These are phyloP conservation scores for Rhynchopsitta pachyrhyncha DNA, from an alignment of 2,113 vertebrate genomes.

Conservation along the genomic window DNA sequence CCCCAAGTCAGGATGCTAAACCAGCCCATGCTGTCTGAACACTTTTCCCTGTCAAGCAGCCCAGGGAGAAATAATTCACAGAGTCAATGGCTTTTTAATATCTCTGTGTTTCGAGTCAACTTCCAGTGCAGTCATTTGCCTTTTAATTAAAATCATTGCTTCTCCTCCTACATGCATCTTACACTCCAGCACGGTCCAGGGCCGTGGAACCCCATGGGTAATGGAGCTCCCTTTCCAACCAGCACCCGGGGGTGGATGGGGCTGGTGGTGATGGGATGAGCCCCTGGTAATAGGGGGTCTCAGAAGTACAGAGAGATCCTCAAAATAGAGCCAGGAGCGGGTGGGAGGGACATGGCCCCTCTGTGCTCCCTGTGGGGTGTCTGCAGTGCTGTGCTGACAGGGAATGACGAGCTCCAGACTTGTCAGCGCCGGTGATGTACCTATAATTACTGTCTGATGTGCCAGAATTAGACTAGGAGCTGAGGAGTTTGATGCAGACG, in stretches of 20 bases:
- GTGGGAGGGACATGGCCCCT: not conserved
- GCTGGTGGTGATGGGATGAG: accelerated
- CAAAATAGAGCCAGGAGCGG: not conserved
- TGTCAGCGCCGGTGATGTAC: conserved; percentile 65
- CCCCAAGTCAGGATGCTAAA: not conserved
- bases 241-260: accelerated
- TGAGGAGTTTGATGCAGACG: conserved; percentile 35
- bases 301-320: accelerated
- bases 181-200: accelerated
- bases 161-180: not conserved
- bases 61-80: conserved; percentile 26
- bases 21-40: not conserved
- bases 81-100: conserved; percentile 73
- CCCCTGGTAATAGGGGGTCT: accelerated
- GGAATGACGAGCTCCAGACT: conserved; percentile 53
- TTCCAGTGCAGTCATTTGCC: conserved; percentile 50
- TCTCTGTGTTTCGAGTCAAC: conserved; percentile 58
- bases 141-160: conserved; percentile 76
- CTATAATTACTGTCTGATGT: conserved; percentile 78
- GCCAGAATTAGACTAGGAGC: conserved; percentile 70
- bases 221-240: no score
- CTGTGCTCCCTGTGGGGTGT: not conserved
- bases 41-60: not conserved
- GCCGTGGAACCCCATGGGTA: accelerated
- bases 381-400: conserved; percentile 58